Conservation (phyloP, 2,888 invertebrate genomes). For the Erpobdella octoculata region DNA sequence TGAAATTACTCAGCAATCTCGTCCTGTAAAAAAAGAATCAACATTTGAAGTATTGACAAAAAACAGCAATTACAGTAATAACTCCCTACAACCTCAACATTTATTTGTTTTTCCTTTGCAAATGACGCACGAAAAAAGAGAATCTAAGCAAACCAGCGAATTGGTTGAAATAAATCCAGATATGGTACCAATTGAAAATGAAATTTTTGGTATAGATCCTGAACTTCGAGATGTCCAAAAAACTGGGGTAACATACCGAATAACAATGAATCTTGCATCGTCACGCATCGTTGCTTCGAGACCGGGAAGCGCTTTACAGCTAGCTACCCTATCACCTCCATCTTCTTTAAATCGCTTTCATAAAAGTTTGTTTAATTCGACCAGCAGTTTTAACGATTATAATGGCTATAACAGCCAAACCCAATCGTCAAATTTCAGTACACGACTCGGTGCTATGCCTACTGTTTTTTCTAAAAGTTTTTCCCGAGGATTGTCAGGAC, state of each 20-base stretch:
- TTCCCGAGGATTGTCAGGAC: too few species aligned
- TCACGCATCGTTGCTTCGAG: conserved; percentile 7
- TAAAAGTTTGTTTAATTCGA: too few species aligned
- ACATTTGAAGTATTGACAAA: neutral
- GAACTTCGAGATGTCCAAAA: conserved; percentile 32
- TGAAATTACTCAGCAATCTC: neutral
- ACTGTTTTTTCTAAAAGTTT: too few species aligned
- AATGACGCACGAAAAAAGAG: neutral
- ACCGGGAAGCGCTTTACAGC: conserved; percentile 8
- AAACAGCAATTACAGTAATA: too few species aligned
- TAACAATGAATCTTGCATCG: conserved; percentile 31
- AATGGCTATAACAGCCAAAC: too few species aligned
- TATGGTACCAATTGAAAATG: too few species aligned
- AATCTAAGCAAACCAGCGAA: neutral
- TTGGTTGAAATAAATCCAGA: too few species aligned
- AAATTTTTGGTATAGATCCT: conserved; percentile 28
- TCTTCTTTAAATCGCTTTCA: too few species aligned
- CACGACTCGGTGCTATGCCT: too few species aligned
- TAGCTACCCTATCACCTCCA: neutral
- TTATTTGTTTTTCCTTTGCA: neutral
- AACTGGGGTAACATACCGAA: conserved; percentile 30
- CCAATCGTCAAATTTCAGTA: too few species aligned
- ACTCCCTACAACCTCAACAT: neutral
- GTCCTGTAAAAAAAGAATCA: neutral
- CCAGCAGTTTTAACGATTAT: too few species aligned